Evolutionary conservation across 2,113 vertebrate genomes (phyloP).

Genomic region (Nipponia nippon): DNA sequence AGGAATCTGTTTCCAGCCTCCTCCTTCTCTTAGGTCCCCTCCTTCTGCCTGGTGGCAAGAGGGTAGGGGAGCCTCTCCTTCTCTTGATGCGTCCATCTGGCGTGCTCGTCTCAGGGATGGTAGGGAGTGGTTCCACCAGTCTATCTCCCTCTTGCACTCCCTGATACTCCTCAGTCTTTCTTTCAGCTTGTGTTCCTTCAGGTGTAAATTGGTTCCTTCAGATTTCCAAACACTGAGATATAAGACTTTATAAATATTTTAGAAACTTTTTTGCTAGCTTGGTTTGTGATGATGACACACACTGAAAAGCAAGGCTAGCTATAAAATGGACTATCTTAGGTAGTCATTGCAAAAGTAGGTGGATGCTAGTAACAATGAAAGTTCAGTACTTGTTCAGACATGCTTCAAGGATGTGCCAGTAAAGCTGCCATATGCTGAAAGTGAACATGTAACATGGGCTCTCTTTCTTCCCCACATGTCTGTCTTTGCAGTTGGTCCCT

Average conservation of each 20-base stretch:
- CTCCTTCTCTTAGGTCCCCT: too few species aligned
- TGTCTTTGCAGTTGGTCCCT: neutral
- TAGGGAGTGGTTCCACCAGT: too few species aligned
- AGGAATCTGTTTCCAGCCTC: too few species aligned
- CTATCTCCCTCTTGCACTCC: too few species aligned
- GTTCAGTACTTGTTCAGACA: neutral
- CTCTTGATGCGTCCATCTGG: too few species aligned
- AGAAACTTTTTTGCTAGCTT: neutral
- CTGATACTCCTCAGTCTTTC: neutral
- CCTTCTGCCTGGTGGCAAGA: too few species aligned
- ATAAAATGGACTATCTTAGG: neutral
- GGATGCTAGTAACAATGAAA: neutral
- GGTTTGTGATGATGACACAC: neutral
- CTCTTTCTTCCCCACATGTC: neutral
- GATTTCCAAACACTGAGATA: neutral
- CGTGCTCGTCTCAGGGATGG: too few species aligned
- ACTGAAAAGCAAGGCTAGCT: neutral
- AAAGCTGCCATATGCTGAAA: neutral
- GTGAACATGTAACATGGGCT: neutral
- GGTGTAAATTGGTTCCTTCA: neutral
- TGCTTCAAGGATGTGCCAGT: neutral
- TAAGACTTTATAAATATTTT: neutral
- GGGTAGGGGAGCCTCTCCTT: too few species aligned
- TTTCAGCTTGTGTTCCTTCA: neutral
- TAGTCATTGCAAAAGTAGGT: neutral